These are phyloP conservation scores for Lutjanus campechanus DNA, from an alignment of 2,797 vertebrate species.

Conservation along the genomic window DNA sequence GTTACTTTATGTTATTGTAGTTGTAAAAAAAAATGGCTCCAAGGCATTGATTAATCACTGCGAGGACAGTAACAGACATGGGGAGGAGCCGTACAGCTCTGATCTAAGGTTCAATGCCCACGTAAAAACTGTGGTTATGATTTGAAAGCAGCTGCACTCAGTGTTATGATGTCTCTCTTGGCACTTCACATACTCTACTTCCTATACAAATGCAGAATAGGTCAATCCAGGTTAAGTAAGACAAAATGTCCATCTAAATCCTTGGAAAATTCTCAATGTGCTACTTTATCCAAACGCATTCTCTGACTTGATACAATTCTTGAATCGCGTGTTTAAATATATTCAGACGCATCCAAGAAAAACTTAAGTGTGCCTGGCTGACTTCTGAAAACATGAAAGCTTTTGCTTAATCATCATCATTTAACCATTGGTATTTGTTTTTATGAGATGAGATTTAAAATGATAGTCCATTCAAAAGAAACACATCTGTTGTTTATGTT, in stretches of 20 bases:
- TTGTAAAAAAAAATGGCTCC: conserved; percentile 48
- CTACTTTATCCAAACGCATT: conserved; percentile 8
- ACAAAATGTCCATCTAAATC: not conserved
- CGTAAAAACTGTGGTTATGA: conserved; percentile 29
- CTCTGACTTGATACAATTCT: conserved; percentile 1
- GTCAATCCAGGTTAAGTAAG: conserved; percentile 36
- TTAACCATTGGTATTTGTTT: conserved; percentile 53
- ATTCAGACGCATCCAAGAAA: conserved; percentile 19
- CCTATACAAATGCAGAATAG: conserved; percentile 21
- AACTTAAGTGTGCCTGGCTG: not conserved
- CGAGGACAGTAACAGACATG: conserved; percentile 27
- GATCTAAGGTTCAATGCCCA: conserved; percentile 48
- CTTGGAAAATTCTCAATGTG: not conserved
- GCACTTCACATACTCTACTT: conserved; percentile 33
- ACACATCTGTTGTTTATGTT: conserved; percentile 79
- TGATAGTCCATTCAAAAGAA: conserved; percentile 57
- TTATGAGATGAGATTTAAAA: conserved; percentile 44
- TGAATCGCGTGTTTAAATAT: not conserved
- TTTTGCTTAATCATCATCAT: conserved; percentile 33
- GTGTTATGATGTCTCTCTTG: conserved; percentile 36
- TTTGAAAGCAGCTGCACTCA: conserved; percentile 33
- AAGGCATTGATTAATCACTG: conserved; percentile 44
- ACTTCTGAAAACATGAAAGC: conserved; percentile 33
- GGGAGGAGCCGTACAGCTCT: conserved; percentile 37
- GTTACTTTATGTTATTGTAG: conserved; percentile 37